Percentiles rank a stretch among this genome's conserved stretches.
Evolutionary conservation across 2,888 invertebrate species (phyloP).

Genomic region (Xanthia togata): DNA sequence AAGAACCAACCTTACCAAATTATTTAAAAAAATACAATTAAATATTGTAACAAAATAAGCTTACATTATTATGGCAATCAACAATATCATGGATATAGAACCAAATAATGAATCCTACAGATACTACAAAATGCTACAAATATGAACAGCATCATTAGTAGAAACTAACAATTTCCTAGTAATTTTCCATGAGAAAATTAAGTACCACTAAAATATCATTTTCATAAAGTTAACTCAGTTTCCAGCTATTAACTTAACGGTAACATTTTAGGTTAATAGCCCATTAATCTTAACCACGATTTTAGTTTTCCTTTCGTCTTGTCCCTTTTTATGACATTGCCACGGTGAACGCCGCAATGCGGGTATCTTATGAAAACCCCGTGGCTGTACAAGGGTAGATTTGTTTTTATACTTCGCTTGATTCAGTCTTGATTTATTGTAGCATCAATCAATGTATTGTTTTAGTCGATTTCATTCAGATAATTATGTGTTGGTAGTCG

Average conservation of each 20-base stretch:
- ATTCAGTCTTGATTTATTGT: constrained; percentile 29
- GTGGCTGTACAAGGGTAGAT: constrained; percentile 28
- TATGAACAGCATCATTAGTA: neutral
- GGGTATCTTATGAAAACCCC: constrained; percentile 46
- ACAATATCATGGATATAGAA: no score
- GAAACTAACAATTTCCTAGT: constrained; percentile 18
- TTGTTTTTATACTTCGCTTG: constrained; percentile 3
- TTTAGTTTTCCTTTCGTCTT: constrained; percentile 51
- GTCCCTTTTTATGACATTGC: constrained; percentile 31
- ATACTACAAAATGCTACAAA: neutral
- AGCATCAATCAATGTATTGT: constrained; percentile 59
- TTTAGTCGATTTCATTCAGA: constrained; percentile 34
- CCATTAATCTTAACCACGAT: constrained; percentile 53
- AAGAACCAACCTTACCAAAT: neutral
- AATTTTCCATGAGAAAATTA: constrained; percentile 35
- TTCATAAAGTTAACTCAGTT: constrained; percentile 47
- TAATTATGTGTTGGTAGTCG: constrained; percentile 21
- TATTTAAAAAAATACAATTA: neutral
- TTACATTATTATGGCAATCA: neutral
- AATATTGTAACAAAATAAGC: neutral
- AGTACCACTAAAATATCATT: constrained; percentile 41
- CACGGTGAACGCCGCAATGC: constrained; percentile 59
- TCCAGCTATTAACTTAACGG: constrained; percentile 42
- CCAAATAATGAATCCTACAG: neutral
- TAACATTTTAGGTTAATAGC: constrained; percentile 53